Percentiles rank a stretch among this genome's conserved stretches.
Conservation (phyloP, 92 coral and sea anemone species). For the Zoanthus sansibaricus region DNA sequence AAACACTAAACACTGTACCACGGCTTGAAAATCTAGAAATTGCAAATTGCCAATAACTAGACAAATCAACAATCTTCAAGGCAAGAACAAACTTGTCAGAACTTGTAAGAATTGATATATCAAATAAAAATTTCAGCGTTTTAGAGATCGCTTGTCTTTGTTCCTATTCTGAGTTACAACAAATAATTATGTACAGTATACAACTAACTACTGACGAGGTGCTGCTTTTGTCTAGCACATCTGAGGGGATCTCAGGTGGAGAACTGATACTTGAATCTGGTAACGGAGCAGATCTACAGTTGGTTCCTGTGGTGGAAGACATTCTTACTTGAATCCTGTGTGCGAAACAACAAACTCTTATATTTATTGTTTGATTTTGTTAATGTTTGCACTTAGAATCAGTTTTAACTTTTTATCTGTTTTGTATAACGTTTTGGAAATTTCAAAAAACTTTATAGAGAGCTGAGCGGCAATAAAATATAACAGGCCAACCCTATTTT, state of each 20-base stretch:
- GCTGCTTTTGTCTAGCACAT: constrained; percentile 4
- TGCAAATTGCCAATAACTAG: not conserved
- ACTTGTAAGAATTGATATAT: constrained; percentile 6
- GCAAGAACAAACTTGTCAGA: constrained; percentile 19
- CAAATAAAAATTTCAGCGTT: constrained; percentile 11
- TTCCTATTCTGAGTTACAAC: constrained; percentile 34
- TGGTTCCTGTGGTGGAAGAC: not conserved
- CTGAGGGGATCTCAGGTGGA: not conserved
- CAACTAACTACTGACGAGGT: not conserved
- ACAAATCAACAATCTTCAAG: not conserved
- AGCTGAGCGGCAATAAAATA: too few species aligned
- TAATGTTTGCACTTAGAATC: constrained; percentile 20
- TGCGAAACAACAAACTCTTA: not conserved
- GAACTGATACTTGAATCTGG: constrained; percentile 21
- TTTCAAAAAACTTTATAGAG: too few species aligned
- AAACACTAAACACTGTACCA: constrained; percentile 4
- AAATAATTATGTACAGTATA: constrained; percentile 35
- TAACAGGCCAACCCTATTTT: not conserved
- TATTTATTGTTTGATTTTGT: constrained; percentile 19
- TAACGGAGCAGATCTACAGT: constrained; percentile 21
- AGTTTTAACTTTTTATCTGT: not conserved
- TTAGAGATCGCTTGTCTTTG: constrained; percentile 42
- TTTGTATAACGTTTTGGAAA: not conserved
- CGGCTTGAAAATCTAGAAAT: constrained; percentile 10
- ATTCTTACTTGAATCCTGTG: too few species aligned